These are phyloP conservation scores for Clupea harengus DNA, from an alignment of 2,113 vertebrate genomes.

Conservation along the genomic window DNA sequence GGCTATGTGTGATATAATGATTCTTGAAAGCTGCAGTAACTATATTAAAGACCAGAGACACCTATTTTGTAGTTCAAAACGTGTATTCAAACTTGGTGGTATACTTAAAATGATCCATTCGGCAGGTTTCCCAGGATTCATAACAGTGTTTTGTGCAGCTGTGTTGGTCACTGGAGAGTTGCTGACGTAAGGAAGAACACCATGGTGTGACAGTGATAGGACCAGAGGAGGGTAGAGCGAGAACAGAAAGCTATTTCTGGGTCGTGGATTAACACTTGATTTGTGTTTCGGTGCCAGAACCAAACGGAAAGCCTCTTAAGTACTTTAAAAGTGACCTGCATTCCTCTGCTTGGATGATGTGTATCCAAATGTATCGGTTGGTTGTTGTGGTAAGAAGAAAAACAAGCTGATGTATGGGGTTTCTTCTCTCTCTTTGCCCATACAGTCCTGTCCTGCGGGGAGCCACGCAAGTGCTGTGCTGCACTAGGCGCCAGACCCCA, in stretches of 20 bases:
- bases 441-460: conserved; percentile 29
- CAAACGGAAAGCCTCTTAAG: conserved; percentile 1
- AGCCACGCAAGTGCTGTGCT: conserved; percentile 77
- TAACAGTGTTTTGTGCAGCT: conserved; percentile 3
- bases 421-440: neutral
- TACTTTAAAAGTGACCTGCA: conserved; percentile 18
- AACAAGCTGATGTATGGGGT: neutral
- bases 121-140: neutral
- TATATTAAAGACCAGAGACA: neutral
- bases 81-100: neutral
- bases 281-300: conserved; percentile 11
- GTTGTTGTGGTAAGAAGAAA: neutral
- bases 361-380: neutral
- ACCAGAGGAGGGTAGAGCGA: neutral
- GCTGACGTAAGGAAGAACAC: neutral
- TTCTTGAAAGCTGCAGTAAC: no score
- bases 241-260: neutral
- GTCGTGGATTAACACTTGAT: conserved; percentile 4
- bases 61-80: neutral
- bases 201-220: neutral
- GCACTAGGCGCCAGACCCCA: conserved; percentile 90
- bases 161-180: neutral
- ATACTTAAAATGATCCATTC: neutral
- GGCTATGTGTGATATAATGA: neutral
- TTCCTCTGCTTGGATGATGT: neutral